Evolutionary conservation across 2,888 invertebrate genomes (phyloP).

Genomic region (Carpatolechia fugitivella): DNA sequence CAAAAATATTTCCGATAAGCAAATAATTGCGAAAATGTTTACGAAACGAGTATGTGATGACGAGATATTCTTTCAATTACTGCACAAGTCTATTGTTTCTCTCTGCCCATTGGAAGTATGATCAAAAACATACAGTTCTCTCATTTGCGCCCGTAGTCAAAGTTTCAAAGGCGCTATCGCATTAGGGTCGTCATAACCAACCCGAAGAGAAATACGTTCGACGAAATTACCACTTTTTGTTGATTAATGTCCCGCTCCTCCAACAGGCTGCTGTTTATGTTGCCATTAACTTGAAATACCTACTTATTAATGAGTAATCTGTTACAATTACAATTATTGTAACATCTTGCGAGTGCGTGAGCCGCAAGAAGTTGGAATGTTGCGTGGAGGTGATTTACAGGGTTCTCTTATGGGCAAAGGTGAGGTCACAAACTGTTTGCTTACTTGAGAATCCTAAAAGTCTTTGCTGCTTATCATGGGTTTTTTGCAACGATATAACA

Average conservation of each 20-base stretch:
- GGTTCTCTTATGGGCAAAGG: background rate
- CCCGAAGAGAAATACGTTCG: slow-evolving; percentile 56
- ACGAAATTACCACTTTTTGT: slow-evolving; percentile 73
- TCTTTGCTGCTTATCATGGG: too few relatives aligned
- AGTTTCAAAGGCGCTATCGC: slow-evolving; percentile 48
- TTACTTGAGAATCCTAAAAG: too few relatives aligned
- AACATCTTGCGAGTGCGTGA: slow-evolving; percentile 43
- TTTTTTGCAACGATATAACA: too few relatives aligned
- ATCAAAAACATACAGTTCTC: background rate
- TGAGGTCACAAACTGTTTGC: background rate
- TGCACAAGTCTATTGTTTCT: too few relatives aligned
- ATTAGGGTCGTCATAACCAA: slow-evolving; percentile 55
- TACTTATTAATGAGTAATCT: slow-evolving; percentile 73
- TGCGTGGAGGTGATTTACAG: slow-evolving; percentile 7
- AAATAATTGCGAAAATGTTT: too few relatives aligned
- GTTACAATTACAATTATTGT: slow-evolving; percentile 63
- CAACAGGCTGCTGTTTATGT: slow-evolving; percentile 70
- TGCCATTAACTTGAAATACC: slow-evolving; percentile 72
- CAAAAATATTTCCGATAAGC: too few relatives aligned
- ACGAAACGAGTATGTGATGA: too few relatives aligned
- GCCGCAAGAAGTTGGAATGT: slow-evolving; percentile 12
- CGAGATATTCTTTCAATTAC: too few relatives aligned
- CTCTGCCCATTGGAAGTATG: too few relatives aligned
- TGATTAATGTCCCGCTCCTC: slow-evolving; percentile 62
- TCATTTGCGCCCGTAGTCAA: slow-evolving; percentile 37